Evolutionary conservation across 2,113 vertebrate species (phyloP), one percentile per base, ranked within the genome.

Genomic region (Lampris incognitus): DNA sequence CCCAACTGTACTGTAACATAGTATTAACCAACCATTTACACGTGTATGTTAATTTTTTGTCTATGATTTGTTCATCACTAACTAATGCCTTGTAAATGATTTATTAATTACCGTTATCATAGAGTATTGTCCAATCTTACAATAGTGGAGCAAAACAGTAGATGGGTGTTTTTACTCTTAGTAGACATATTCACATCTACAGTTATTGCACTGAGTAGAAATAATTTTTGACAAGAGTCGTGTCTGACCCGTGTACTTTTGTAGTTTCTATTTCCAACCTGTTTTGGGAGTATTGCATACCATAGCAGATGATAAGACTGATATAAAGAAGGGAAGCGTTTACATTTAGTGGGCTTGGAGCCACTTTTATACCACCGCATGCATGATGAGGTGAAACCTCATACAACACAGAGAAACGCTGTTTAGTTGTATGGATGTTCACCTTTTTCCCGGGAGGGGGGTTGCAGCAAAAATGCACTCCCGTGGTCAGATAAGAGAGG

Each of bases 401-500:
- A 1, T 6, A 24, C 6, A 24, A 41, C 1, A 4, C 50, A 42
- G 36, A 85, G 70, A 69, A 70, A 67, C 69, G 60, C 36, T 51
- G 63, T 75, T 54, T 69, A 44, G 70, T 24, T 55, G 11, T 37
- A 69, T 3, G 5, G 11, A 0, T 38, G 54, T 66, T 36, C 59
- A 50, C 76, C 55, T n/a, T 69, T 62, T 38, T 76, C 36, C 24
- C 24, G 24, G 24, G 24, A n/a, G 24, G 24, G n/a, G 5, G 4
- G 0, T 74, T 40, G 44, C 1, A 67, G 87, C 78, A 75, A 86
- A 82, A 78, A 75, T 78, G 10, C 44, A 5, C 77, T 72, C 60
- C 60, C 57, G 61, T 46, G 55, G 55, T 63, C 48, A 13, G 40
- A 56, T 56, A 58, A 24, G 11, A 78, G 70, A 72, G 4, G 5